phyloP scores from a whole-genome alignment of 1,140 invertebrate species.

The Tenebrio molitor region DNA sequence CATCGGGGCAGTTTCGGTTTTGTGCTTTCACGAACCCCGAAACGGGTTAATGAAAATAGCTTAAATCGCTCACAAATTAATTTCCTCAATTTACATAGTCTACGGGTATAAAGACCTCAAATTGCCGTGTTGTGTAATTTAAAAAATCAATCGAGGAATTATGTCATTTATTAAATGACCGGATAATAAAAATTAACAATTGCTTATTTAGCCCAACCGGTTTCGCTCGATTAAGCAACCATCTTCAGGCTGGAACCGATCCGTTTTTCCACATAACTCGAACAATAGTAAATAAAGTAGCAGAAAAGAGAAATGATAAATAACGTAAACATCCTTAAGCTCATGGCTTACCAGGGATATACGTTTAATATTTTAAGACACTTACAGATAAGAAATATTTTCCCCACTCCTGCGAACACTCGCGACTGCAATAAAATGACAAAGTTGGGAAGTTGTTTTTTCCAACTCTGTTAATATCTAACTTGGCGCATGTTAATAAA shows the following conservation, averaged over 20 bases:
- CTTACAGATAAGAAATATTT: conserved; percentile 27
- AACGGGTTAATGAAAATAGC: neutral
- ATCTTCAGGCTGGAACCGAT: neutral
- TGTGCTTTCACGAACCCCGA: too few species aligned
- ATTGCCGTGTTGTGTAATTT: neutral
- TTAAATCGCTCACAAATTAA: neutral
- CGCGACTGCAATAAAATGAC: conserved; percentile 9
- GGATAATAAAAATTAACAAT: neutral
- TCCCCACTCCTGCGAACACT: neutral
- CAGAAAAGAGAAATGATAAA: neutral
- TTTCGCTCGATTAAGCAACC: conserved; percentile 2
- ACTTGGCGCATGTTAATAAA: neutral
- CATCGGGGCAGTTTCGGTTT: too few species aligned
- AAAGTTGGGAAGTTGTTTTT: conserved; percentile 27
- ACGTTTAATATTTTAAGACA: conserved; percentile 25
- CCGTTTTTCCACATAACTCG: neutral
- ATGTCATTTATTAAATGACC: neutral
- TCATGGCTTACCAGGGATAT: conserved; percentile 5
- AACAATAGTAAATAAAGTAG: conserved; percentile 1
- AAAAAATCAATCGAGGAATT: neutral
- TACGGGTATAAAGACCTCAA: neutral
- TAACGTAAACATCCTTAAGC: conserved; percentile 23
- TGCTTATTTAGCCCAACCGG: conserved; percentile 4
- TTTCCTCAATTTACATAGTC: neutral
- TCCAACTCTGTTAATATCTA: conserved; percentile 6